A percentile compares a stretch with the other conserved stretches of the same genome.
phyloP scores from a whole-genome alignment of 2,113 vertebrate genomes.

The Paraplagusia blochii region DNA sequence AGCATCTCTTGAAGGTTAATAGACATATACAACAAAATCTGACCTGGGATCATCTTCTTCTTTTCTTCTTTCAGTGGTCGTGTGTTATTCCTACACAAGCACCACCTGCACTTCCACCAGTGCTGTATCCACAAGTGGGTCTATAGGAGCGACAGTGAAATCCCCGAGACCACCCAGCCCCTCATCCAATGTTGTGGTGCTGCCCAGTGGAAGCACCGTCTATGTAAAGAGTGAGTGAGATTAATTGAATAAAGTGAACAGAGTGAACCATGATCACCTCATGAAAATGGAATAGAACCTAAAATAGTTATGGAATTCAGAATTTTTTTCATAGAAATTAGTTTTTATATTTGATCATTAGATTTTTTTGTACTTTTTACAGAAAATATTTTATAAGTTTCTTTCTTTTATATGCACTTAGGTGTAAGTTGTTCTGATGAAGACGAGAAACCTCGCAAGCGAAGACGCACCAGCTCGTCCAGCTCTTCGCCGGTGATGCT shows the following conservation, averaged over 20 bases:
- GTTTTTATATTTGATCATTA: too few relatives aligned
- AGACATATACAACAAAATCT: rapidly evolving
- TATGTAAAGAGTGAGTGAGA: slow-evolving; percentile 93
- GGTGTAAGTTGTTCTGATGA: slow-evolving; percentile 98
- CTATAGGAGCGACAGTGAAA: slow-evolving; percentile 84
- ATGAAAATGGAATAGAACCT: too few relatives aligned
- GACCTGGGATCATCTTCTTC: neutral
- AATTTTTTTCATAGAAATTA: too few relatives aligned
- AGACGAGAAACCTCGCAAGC: slow-evolving; percentile 97
- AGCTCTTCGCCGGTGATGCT: slow-evolving; percentile 93
- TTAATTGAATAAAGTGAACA: too few relatives aligned
- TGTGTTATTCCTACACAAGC: slow-evolving; percentile 98
- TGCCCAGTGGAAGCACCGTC: slow-evolving; percentile 96
- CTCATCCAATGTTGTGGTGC: slow-evolving; percentile 94
- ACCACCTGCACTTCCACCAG: slow-evolving; percentile 91
- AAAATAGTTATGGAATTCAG: too few relatives aligned
- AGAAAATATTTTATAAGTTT: too few relatives aligned
- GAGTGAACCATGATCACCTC: too few relatives aligned
- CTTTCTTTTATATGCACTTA: slow-evolving; percentile 40
- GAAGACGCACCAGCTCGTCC: slow-evolving; percentile 92
- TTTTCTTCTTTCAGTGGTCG: slow-evolving; percentile 81
- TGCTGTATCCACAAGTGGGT: slow-evolving; percentile 82
- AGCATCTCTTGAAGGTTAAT: neutral
- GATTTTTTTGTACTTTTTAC: too few relatives aligned
- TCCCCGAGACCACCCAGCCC: slow-evolving; percentile 93